Evolutionary conservation across 2,797 vertebrate genomes (phyloP).

Genomic region (Leptodactylus fallax): DNA sequence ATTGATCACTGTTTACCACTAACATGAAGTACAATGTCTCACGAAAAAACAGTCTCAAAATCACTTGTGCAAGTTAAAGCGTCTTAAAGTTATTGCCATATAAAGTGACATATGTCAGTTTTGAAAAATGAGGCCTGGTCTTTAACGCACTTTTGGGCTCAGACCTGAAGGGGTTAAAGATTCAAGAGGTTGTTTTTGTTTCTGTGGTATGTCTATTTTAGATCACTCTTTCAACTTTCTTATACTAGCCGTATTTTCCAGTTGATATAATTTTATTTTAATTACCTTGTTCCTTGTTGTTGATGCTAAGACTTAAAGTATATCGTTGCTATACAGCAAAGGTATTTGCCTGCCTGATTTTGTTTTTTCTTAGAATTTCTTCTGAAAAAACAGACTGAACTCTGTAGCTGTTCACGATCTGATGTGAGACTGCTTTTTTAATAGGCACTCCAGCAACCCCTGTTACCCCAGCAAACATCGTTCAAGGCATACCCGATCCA

Average conservation of each 20-base stretch:
- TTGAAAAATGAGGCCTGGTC: no score
- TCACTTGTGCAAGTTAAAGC: no score
- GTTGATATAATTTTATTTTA: background rate
- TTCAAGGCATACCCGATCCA: constrained; percentile 90
- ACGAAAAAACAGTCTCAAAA: no score
- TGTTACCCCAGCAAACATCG: constrained; percentile 92
- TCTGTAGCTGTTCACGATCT: background rate
- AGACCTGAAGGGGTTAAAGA: no score
- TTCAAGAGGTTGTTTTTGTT: no score
- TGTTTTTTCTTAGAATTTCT: background rate
- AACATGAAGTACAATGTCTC: no score
- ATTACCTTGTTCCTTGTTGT: background rate
- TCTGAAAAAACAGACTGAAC: background rate
- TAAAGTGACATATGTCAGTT: no score
- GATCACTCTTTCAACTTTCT: background rate
- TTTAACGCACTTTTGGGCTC: no score
- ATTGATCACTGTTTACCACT: no score
- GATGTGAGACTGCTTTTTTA: background rate
- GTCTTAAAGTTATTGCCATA: no score
- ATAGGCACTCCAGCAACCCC: constrained; percentile 96
- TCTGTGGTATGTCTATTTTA: background rate
- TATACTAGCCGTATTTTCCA: background rate
- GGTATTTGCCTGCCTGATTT: no score
- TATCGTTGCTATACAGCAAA: background rate
- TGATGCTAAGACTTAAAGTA: background rate